Evolutionary conservation across 1,140 invertebrate species (phyloP).

Genomic region (Tenebrio molitor): DNA sequence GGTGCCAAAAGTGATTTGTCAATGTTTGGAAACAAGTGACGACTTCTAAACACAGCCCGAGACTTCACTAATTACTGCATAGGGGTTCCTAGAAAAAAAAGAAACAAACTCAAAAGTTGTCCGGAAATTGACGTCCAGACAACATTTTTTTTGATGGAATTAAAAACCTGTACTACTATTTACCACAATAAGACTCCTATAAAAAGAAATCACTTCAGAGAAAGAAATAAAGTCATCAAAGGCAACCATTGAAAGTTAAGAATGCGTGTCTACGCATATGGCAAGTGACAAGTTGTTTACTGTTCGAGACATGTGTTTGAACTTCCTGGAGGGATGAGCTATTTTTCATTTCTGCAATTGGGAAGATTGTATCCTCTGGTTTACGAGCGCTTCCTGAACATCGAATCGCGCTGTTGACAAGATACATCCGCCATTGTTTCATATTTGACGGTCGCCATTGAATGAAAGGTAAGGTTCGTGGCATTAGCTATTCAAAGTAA

Average conservation of each 20-base stretch:
- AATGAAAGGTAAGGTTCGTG: constrained; percentile 5
- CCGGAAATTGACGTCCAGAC: too few species aligned
- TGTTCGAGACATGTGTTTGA: constrained; percentile 31
- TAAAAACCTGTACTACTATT: too few species aligned
- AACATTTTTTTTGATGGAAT: too few species aligned
- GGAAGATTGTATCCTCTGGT: neutral
- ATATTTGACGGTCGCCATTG: constrained; percentile 2
- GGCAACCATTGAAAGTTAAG: constrained; percentile 12
- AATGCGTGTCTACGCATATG: constrained; percentile 16
- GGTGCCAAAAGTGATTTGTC: constrained; percentile 44
- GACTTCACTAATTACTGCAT: constrained; percentile 14
- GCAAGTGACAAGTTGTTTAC: constrained; percentile 43
- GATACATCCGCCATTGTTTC: neutral
- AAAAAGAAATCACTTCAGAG: neutral
- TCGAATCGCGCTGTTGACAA: too few species aligned
- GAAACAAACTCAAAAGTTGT: too few species aligned
- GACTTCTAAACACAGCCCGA: constrained; percentile 28
- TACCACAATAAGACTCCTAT: too few species aligned
- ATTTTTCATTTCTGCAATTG: constrained; percentile 40
- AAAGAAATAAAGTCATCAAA: constrained; percentile 28
- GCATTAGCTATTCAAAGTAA: neutral
- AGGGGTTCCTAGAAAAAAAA: constrained; percentile 10
- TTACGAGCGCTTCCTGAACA: neutral
- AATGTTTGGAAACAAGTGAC: constrained; percentile 45
- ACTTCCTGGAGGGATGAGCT: constrained; percentile 29